Percentiles rank a stretch among this genome's conserved stretches.
These are phyloP conservation scores for Palythoa grandis DNA, from an alignment of 92 coral and sea anemone species.

Conservation along the genomic window DNA sequence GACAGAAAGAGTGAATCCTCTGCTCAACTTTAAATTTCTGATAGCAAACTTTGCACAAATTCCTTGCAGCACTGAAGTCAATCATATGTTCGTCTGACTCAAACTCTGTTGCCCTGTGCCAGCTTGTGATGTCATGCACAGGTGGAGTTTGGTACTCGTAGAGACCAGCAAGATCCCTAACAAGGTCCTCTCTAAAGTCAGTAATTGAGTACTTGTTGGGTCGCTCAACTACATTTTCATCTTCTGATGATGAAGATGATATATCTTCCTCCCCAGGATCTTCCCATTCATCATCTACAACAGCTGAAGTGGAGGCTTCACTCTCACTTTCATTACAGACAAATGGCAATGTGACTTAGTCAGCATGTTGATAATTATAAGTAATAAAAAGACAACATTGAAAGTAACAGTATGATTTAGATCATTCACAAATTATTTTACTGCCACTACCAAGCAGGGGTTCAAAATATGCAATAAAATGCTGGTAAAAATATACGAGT, in stretches of 20 bases:
- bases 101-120: not conserved
- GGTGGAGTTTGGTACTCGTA: not conserved
- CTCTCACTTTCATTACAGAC: slow-evolving; percentile 16
- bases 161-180: slow-evolving; percentile 7
- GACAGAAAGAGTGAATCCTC: not conserved
- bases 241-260: not conserved
- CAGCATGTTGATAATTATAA: not conserved
- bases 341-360: not conserved
- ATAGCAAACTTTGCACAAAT: not conserved
- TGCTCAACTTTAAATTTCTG: slow-evolving; percentile 6
- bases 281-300: slow-evolving; percentile 8
- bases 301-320: slow-evolving; percentile 5
- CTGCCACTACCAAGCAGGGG: slow-evolving; percentile 12
- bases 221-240: not conserved
- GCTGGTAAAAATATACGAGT: too few relatives aligned
- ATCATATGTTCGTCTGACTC: slow-evolving; percentile 7
- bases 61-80: not conserved
- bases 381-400: not conserved
- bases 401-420: slow-evolving; percentile 12
- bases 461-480: slow-evolving; percentile 15
- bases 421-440: slow-evolving; percentile 7
- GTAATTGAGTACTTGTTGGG: not conserved
- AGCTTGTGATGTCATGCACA: not conserved
- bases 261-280: slow-evolving; percentile 1
- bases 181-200: not conserved